Conservation (phyloP, 2,888 invertebrate genomes). For the Drosophila vallismaia region DNA sequence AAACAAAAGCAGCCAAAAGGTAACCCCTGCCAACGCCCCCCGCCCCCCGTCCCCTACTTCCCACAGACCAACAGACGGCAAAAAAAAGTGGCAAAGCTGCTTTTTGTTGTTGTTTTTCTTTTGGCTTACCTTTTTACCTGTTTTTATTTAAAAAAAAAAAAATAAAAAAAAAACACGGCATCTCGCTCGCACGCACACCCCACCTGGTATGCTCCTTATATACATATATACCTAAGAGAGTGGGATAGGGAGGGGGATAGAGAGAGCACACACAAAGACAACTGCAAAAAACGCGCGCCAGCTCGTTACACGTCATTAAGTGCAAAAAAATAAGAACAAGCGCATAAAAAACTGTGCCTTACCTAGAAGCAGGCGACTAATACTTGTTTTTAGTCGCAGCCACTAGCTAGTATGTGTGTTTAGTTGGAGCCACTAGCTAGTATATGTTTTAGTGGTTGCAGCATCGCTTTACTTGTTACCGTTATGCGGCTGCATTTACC, state of each 20-base stretch:
- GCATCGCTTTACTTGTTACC: conserved; percentile 39
- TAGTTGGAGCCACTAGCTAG: conserved; percentile 16
- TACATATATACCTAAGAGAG: conserved; percentile 25
- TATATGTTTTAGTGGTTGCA: conserved; percentile 27
- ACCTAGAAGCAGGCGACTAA: conserved; percentile 34
- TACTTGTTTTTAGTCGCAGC: conserved; percentile 28
- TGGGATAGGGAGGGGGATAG: conserved; percentile 23
- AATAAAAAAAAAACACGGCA: conserved; percentile 40
- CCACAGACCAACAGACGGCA: conserved; percentile 9
- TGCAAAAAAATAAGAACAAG: conserved; percentile 71
- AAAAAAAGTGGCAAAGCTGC: conserved; percentile 72
- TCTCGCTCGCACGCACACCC: conserved; percentile 54
- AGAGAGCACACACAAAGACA: conserved; percentile 16
- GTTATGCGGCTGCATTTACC: conserved; percentile 36
- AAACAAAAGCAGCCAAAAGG: conserved; percentile 23
- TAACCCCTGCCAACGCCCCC: conserved; percentile 1
- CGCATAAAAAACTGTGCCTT: conserved; percentile 58
- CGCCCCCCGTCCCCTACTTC: neutral
- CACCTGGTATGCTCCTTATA: conserved; percentile 33
- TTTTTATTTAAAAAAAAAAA: conserved; percentile 59
- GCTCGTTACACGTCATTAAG: conserved; percentile 75
- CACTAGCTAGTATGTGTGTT: conserved; percentile 14
- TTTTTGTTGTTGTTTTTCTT: conserved; percentile 57
- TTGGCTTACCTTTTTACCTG: conserved; percentile 63
- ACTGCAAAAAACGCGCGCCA: conserved; percentile 61